Evolutionary conservation across 2,888 invertebrate genomes (phyloP).

Genomic region (Synanthedon formicaeformis): DNA sequence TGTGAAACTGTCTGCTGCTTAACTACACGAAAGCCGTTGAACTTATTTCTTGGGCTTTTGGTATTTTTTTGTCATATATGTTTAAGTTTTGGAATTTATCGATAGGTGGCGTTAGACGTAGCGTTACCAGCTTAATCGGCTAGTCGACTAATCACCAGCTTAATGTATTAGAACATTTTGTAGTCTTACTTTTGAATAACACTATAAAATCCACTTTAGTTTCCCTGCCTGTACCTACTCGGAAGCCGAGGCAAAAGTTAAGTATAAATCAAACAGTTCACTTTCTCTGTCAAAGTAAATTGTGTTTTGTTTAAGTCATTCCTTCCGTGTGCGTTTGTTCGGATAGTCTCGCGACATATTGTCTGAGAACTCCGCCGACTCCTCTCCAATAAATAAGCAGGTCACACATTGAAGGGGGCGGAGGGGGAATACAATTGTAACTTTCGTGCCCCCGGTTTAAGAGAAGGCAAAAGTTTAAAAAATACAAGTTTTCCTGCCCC

Average conservation of each 20-base stretch:
- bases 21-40: too few species aligned
- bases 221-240: background rate
- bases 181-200: too few species aligned
- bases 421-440: slow-evolving; percentile 68
- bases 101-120: too few species aligned
- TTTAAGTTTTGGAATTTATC: too few species aligned
- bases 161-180: too few species aligned
- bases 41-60: too few species aligned
- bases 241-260: slow-evolving; percentile 20
- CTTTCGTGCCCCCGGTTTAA: slow-evolving; percentile 57
- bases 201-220: background rate
- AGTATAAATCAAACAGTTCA: slow-evolving; percentile 52
- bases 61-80: too few species aligned
- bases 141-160: too few species aligned
- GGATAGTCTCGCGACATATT: slow-evolving; percentile 61
- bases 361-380: slow-evolving; percentile 65
- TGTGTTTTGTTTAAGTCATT: slow-evolving; percentile 56
- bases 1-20: too few species aligned
- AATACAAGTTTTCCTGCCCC: slow-evolving; percentile 57
- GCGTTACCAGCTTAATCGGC: too few species aligned
- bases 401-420: slow-evolving; percentile 69
- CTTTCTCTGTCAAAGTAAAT: slow-evolving; percentile 45
- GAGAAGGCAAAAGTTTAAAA: slow-evolving; percentile 66
- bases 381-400: slow-evolving; percentile 68
- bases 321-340: slow-evolving; percentile 42